phyloP scores from a whole-genome alignment of 1,140 invertebrate genomes.

The Drosophila lowei region DNA sequence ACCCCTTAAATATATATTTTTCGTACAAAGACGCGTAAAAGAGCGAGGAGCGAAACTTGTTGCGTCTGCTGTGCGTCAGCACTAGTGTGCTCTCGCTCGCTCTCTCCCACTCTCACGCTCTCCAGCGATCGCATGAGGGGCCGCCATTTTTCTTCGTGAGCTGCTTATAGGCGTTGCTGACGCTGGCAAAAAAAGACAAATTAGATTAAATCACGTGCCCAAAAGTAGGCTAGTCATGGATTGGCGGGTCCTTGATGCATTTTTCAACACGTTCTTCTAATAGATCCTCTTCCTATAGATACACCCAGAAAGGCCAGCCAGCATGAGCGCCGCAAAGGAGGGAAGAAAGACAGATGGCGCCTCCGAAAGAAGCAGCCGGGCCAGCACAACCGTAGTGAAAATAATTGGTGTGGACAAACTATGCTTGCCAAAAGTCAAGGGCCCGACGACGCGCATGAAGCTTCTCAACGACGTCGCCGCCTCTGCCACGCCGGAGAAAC shows the following conservation, averaged over 20 bases:
- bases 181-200: slow-evolving; percentile 58
- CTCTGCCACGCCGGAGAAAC: slow-evolving; percentile 46
- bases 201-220: slow-evolving; percentile 64
- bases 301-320: slow-evolving; percentile 7
- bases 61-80: slow-evolving; percentile 42
- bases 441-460: slow-evolving; percentile 54
- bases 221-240: slow-evolving; percentile 64
- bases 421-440: slow-evolving; percentile 40
- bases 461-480: slow-evolving; percentile 52
- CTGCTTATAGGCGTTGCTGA: slow-evolving; percentile 82
- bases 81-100: slow-evolving; percentile 55
- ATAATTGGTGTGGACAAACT: slow-evolving; percentile 52
- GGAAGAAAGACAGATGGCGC: slow-evolving; percentile 36
- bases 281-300: not conserved
- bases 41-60: slow-evolving; percentile 53
- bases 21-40: slow-evolving; percentile 6
- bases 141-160: slow-evolving; percentile 68
- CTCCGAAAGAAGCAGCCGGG: not conserved
- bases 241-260: slow-evolving; percentile 44
- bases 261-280: slow-evolving; percentile 6
- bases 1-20: slow-evolving; percentile 67
- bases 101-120: slow-evolving; percentile 23
- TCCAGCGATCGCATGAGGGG: slow-evolving; percentile 28
- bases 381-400: slow-evolving; percentile 34
- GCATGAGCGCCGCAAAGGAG: slow-evolving; percentile 52